Evolutionary conservation across 2,888 invertebrate species (phyloP), one percentile per base, ranked within the genome.

Genomic region (Antitype chi): DNA sequence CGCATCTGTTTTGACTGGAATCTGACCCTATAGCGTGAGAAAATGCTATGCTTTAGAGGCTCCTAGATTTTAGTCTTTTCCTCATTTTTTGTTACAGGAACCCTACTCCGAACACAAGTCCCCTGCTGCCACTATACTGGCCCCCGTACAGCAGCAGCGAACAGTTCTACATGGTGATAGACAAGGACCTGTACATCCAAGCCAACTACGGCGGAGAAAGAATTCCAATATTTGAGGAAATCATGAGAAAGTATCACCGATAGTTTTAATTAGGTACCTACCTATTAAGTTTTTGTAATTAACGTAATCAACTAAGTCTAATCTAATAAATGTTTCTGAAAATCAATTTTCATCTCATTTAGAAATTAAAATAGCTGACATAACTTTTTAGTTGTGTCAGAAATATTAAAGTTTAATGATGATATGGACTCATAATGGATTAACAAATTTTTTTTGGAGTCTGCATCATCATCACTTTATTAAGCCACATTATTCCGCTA

Each of bases 211-310:
- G 91, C 78, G 88, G 90, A 15, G 84, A 87, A 28, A 92, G 87
- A 85, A 92, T 93, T 81, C 87, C 87, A 4, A 80, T 93, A 23
- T 94, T 91, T 75, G 85, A 89, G 70, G 89, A 90, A 82, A 90
- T 92, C 89, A 90, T 80, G 80, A 89, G 23, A 92, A 91, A 86
- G 23, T 80, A 80, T 57, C 74, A 80, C 15, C 25, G 74, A 70
- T 80, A 52, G 55, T 57, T 55, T 55, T 6, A 49, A 25, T 52
- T 17, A 15, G 7, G 1, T 28, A n/a, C n/a, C n/a, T n/a, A n/a
- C n/a, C n/a, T n/a, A 1, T 5, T 28, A 20, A 23, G 23, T 28
- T 49, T 49, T 43, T 52, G 38, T 59, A n/a, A n/a, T n/a, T n/a
- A 28, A 52, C 38, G 2, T 47, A 2, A 38, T 64, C 53, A 55